Base-by-base conservation (phyloP, 2,888 invertebrate genomes). In the Idaea dimidiata region DNA sequence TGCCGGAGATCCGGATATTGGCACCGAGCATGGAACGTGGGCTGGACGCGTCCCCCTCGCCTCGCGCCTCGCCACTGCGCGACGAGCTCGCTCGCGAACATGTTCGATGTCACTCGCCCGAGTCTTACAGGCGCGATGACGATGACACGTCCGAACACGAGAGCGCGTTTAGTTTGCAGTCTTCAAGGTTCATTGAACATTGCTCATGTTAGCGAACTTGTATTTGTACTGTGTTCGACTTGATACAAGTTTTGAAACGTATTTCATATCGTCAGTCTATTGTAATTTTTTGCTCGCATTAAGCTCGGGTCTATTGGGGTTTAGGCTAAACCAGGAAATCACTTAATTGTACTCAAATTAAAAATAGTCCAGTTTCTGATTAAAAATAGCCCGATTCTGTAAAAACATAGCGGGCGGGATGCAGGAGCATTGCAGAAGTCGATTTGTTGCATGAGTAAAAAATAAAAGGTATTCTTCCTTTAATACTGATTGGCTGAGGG, bases 11-110 rank as follows among this genome's bases (percentile, higher is more conserved):
- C 83, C 95, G 96, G 82, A 95, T 97, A 81, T 93, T 96, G 93
- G 96, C 96, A 84, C 96, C 96, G 78, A 96, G 96, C 88, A 93
- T 96, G 94, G 96, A 96, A 93, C 94, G 95, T 80, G 96, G 96
- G 79, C 93, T 96, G 91, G 96, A 96, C 89, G 87, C 85, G 77
- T 73, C 79, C 56, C 80, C 76, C 31, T 74, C 76, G 32, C 73
- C 74, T 24, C 74, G 66, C 60, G 66, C 65, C 60, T 58, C 71
- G 56, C 66, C 84, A 67, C 64, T 66, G 67, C 63, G 67, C 54
- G 66, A 67, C 63, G 43, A 43, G 2, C 43, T 43, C 10, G 43
- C 10, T 10, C 43, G 10, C 43, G 43, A 43, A 10, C 43, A 43
- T 43, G 43, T 10, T 43, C 64, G 65, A 1, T 65, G 66, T n/a